Evolutionary conservation across 2,113 vertebrate genomes (phyloP).

Genomic region (Acinonyx jubatus): DNA sequence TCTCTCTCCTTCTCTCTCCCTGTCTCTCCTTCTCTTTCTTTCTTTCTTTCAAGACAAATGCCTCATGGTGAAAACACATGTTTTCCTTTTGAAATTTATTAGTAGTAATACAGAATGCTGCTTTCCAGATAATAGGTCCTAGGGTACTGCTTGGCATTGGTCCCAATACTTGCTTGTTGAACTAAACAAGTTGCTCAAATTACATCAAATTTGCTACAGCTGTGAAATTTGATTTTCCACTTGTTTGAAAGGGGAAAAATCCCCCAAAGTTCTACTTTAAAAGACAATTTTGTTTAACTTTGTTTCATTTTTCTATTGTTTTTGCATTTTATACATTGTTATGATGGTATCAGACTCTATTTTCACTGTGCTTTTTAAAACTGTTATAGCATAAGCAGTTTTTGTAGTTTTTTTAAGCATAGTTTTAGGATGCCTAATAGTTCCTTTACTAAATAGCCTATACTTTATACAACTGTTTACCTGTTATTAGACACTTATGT

Average conservation of each 20-base stretch:
- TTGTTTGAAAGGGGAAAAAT: neutral
- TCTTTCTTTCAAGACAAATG: neutral
- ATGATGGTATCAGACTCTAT: neutral
- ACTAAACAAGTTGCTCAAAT: neutral
- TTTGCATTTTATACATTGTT: neutral
- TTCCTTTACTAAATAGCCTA: neutral
- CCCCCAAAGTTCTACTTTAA: neutral
- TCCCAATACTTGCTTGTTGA: neutral
- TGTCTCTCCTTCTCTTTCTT: neutral
- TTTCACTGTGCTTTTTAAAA: neutral
- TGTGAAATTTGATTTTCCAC: neutral
- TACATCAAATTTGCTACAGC: neutral
- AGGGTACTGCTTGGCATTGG: neutral
- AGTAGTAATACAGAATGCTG: neutral
- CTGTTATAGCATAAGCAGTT: neutral
- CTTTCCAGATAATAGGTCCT: neutral
- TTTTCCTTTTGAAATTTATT: constrained; percentile 10
- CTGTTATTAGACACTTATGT: neutral
- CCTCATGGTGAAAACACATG: neutral
- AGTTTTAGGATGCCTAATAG: neutral
- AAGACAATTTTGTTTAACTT: neutral
- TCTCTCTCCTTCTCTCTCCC: neutral
- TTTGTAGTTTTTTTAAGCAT: neutral
- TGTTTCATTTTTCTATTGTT: neutral
- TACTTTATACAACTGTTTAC: neutral